These are phyloP conservation scores for Ornithoptera priamus DNA, from an alignment of 2,888 invertebrate genomes.

Conservation along the genomic window DNA sequence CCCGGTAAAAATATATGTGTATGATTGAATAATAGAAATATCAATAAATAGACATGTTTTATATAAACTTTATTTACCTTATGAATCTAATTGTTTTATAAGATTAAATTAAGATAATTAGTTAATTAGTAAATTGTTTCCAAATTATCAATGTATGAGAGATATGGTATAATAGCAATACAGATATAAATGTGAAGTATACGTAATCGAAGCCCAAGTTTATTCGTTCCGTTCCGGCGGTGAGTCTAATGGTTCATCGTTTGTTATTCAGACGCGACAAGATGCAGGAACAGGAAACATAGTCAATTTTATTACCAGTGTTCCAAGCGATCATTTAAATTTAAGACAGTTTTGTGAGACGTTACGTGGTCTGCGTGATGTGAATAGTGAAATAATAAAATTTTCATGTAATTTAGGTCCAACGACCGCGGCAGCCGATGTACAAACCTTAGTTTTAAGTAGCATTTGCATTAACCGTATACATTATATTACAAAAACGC, in stretches of 20 bases:
- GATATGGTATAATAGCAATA: slow-evolving; percentile 10
- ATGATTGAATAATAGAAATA: too few species aligned
- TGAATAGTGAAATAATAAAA: slow-evolving; percentile 21
- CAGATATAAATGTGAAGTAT: slow-evolving; percentile 6
- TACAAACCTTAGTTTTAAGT: background rate
- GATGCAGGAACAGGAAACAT: slow-evolving; percentile 58
- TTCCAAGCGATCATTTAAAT: slow-evolving; percentile 20
- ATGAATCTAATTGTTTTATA: too few species aligned
- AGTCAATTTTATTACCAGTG: slow-evolving; percentile 38
- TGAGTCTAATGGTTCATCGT: slow-evolving; percentile 46
- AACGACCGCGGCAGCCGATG: slow-evolving; percentile 12
- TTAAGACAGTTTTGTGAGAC: slow-evolving; percentile 25
- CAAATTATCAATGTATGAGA: too few species aligned
- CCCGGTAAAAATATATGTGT: too few species aligned
- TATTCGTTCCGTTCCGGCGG: slow-evolving; percentile 59
- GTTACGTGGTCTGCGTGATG: slow-evolving; percentile 20
- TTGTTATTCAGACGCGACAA: slow-evolving; percentile 51
- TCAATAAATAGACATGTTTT: too few species aligned
- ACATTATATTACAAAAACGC: slow-evolving; percentile 4
- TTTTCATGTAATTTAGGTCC: slow-evolving; percentile 23
- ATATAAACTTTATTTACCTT: too few species aligned
- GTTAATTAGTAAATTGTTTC: too few species aligned
- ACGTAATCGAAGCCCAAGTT: slow-evolving; percentile 21
- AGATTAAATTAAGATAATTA: too few species aligned
- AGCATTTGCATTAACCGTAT: slow-evolving; percentile 2